A percentile compares a stretch with the other conserved stretches of the same genome.
Evolutionary conservation across 2,797 vertebrate species (phyloP).

Genomic region (Silurus aristotelis): DNA sequence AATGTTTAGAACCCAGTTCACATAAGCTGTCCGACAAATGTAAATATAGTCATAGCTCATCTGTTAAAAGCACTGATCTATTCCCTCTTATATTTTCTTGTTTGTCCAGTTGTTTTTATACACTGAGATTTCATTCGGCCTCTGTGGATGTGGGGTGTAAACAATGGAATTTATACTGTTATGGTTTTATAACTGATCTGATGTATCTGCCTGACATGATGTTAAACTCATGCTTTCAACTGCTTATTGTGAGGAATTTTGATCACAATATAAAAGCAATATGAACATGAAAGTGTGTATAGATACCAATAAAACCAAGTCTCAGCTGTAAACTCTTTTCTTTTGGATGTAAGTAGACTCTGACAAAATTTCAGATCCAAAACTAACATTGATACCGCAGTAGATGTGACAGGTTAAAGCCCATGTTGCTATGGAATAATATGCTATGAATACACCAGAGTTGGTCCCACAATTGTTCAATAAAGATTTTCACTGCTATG

Average conservation of each 20-base stretch:
- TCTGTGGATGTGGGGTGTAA: slow-evolving; percentile 22
- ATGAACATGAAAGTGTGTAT: background rate
- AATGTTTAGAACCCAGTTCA: slow-evolving; percentile 33
- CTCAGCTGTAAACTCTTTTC: background rate
- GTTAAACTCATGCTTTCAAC: slow-evolving; percentile 10
- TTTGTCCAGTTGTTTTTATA: slow-evolving; percentile 30
- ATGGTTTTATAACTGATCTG: background rate
- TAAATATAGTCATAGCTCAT: slow-evolving; percentile 20
- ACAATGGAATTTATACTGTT: slow-evolving; percentile 15
- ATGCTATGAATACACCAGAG: background rate
- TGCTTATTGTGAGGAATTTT: background rate
- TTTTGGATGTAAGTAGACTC: background rate
- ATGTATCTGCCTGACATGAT: slow-evolving; percentile 1
- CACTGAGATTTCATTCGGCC: slow-evolving; percentile 26
- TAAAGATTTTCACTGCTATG: background rate
- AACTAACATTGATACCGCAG: background rate
- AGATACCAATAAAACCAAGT: background rate
- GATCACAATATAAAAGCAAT: background rate
- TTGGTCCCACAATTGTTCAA: background rate
- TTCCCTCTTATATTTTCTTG: slow-evolving; percentile 21
- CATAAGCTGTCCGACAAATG: slow-evolving; percentile 6
- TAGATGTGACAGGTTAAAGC: too few relatives aligned
- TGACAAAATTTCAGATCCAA: background rate
- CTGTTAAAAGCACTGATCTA: slow-evolving; percentile 30
- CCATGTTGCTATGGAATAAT: background rate